Evolutionary conservation across 2,797 vertebrate species (phyloP).

Genomic region (Scleropages formosus): DNA sequence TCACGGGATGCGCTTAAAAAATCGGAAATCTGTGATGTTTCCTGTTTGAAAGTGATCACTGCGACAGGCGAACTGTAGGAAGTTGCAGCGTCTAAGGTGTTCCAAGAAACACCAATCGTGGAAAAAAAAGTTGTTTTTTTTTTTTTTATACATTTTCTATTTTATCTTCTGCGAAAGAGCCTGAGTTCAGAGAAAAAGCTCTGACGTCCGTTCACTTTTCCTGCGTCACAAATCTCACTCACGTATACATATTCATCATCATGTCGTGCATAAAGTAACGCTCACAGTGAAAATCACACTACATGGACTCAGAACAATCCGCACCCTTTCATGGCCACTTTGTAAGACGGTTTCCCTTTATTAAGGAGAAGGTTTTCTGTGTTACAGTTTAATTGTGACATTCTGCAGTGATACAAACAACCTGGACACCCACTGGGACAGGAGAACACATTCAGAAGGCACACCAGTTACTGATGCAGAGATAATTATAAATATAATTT

Average conservation of each 20-base stretch:
- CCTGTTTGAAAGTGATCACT: not conserved
- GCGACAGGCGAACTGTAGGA: not conserved
- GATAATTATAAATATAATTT: slow-evolving; percentile 17
- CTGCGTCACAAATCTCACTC: not conserved
- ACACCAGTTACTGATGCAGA: too few species aligned
- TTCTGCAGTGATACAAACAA: not conserved
- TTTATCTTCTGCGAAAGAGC: slow-evolving; percentile 14
- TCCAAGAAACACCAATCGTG: slow-evolving; percentile 4
- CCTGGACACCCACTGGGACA: too few species aligned
- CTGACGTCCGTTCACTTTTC: slow-evolving; percentile 10
- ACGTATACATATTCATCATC: too few species aligned
- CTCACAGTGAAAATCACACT: not conserved
- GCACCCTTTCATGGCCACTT: not conserved
- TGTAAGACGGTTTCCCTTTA: not conserved
- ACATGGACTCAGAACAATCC: not conserved
- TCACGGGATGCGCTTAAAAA: not conserved
- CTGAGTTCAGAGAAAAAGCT: slow-evolving; percentile 14
- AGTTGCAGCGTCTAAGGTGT: not conserved
- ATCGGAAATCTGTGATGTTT: not conserved
- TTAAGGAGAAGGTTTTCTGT: too few species aligned
- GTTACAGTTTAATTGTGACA: not conserved
- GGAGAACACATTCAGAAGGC: not conserved
- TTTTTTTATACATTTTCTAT: too few species aligned
- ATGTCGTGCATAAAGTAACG: too few species aligned
- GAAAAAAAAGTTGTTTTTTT: too few species aligned